Conservation (phyloP, 1,140 invertebrate species). For the Pomacea maculata region DNA sequence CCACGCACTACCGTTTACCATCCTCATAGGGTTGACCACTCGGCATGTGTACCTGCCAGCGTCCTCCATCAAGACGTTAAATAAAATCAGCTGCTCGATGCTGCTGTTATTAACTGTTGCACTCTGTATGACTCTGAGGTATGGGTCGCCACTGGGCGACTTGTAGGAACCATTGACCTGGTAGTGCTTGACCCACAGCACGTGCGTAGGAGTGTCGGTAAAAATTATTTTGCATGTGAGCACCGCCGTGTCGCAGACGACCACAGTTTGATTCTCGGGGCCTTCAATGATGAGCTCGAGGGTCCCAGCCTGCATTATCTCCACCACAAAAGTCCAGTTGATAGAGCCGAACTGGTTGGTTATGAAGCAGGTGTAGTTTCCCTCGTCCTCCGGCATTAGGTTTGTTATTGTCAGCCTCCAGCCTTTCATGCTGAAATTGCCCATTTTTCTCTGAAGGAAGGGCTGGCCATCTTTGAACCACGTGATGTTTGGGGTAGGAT, state of each 20-base stretch:
- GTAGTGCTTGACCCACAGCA: conserved; percentile 78
- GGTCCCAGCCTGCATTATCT: conserved; percentile 78
- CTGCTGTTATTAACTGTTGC: conserved; percentile 59
- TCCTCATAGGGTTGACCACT: conserved; percentile 83
- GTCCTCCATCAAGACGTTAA: conserved; percentile 85
- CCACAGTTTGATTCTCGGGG: conserved; percentile 75
- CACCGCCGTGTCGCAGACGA: conserved; percentile 74
- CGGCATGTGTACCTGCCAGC: conserved; percentile 95
- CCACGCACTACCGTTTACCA: conserved; percentile 81
- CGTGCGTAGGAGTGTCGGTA: conserved; percentile 75
- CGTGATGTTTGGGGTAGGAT: conserved; percentile 79
- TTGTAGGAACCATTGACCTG: conserved; percentile 63
- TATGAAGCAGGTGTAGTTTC: conserved; percentile 86
- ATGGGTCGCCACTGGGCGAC: conserved; percentile 47
- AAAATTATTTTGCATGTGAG: conserved; percentile 81
- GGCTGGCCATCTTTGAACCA: conserved; percentile 80
- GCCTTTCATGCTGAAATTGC: conserved; percentile 21
- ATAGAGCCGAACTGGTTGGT: conserved; percentile 83
- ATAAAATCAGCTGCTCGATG: conserved; percentile 77
- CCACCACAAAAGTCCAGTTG: conserved; percentile 77
- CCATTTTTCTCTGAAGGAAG: conserved; percentile 47
- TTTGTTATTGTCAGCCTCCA: conserved; percentile 39
- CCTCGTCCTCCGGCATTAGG: conserved; percentile 72
- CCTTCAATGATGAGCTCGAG: conserved; percentile 79
- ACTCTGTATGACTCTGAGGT: conserved; percentile 53